Conservation (phyloP, 2,797 vertebrate species). For the Amblyraja radiata region DNA sequence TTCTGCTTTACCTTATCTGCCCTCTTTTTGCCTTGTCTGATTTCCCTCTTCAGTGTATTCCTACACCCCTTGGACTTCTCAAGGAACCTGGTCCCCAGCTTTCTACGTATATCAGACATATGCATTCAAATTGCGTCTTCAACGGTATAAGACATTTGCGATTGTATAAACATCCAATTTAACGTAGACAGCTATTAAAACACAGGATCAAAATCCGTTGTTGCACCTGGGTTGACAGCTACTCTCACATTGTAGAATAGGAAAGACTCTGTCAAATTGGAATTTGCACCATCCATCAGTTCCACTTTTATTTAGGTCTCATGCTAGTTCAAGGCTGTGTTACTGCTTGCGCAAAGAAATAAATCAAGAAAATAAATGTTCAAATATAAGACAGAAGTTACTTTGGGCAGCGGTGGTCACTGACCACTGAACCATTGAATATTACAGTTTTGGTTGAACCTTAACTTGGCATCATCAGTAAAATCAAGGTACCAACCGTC, state of each 20-base stretch:
- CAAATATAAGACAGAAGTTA: background rate
- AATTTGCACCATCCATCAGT: conserved; percentile 24
- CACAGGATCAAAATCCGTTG: background rate
- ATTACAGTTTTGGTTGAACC: background rate
- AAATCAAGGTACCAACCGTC: background rate
- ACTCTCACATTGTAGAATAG: conserved; percentile 21
- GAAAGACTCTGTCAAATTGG: background rate
- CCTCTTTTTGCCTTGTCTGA: too few species aligned
- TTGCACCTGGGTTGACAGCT: conserved; percentile 17
- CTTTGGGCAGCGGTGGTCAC: background rate
- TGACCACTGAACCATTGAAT: background rate
- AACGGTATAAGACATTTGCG: background rate
- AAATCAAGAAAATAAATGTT: background rate
- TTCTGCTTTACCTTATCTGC: too few species aligned
- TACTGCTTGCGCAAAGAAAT: background rate
- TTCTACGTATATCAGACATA: too few species aligned
- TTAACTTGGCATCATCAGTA: background rate
- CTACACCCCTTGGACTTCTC: too few species aligned
- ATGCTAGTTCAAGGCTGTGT: background rate
- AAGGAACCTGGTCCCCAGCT: too few species aligned
- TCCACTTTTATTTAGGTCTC: background rate
- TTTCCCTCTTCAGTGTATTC: too few species aligned
- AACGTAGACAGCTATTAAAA: conserved; percentile 29
- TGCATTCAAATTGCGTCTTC: background rate
- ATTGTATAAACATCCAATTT: conserved; percentile 31